Percentiles rank a stretch among this genome's conserved stretches.
These are phyloP conservation scores for Promerops cafer DNA, from an alignment of 2,113 vertebrate genomes.

Conservation along the genomic window DNA sequence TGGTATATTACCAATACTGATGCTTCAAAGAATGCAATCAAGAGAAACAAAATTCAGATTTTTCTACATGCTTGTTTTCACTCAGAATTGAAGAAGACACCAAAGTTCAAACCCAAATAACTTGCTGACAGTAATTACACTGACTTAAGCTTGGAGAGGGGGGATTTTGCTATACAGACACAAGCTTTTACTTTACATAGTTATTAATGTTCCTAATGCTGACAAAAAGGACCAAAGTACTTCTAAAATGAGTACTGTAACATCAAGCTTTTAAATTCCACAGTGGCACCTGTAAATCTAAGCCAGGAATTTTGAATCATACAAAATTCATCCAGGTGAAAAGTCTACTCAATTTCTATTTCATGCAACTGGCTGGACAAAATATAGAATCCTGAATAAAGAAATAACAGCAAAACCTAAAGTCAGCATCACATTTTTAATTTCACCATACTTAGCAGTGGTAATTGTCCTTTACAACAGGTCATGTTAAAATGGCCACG, in stretches of 20 bases:
- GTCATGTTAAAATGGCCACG: accelerated
- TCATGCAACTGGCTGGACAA: not conserved
- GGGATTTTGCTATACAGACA: not conserved
- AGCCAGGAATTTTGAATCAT: not conserved
- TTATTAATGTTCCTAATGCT: not conserved
- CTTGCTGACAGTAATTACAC: not conserved
- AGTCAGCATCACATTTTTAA: not conserved
- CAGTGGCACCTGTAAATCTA: not conserved
- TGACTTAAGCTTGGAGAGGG: not conserved
- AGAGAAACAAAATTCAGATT: not conserved
- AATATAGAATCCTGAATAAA: not conserved
- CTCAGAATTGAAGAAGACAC: not conserved
- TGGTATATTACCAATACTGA: not conserved
- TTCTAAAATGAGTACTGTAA: not conserved
- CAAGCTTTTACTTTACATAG: not conserved
- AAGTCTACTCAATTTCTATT: not conserved
- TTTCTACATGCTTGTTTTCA: not conserved
- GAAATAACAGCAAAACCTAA: not conserved
- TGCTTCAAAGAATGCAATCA: not conserved
- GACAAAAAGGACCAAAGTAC: not conserved
- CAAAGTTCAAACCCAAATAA: not conserved
- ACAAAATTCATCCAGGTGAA: not conserved
- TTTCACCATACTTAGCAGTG: not conserved
- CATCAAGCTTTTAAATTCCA: not conserved
- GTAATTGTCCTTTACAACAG: not conserved